A percentile compares a stretch with the other conserved stretches of the same genome.
Evolutionary conservation across 1,140 invertebrate species (phyloP).

Genomic region (Colletes latitarsis): DNA sequence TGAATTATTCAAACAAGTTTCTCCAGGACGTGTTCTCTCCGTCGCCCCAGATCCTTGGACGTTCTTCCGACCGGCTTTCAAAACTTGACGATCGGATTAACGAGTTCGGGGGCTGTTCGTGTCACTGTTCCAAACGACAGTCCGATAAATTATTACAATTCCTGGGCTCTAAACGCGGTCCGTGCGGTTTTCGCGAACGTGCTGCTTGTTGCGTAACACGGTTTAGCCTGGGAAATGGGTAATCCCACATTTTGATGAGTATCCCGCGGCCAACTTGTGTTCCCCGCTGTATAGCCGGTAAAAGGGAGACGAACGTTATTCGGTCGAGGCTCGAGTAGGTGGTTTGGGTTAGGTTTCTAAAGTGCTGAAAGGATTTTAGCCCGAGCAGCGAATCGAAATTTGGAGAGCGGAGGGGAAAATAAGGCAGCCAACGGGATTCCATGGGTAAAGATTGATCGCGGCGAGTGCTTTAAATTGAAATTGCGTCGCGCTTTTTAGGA

Average conservation of each 20-base stretch:
- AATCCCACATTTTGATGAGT: not conserved
- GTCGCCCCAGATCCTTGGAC: not conserved
- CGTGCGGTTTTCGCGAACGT: not conserved
- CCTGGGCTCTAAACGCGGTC: not conserved
- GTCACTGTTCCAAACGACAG: not conserved
- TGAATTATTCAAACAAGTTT: conserved; percentile 35
- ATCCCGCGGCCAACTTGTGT: not conserved
- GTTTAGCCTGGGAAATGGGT: not conserved
- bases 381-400: too few species aligned
- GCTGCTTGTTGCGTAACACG: not conserved
- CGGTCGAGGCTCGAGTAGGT: too few species aligned
- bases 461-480: too few species aligned
- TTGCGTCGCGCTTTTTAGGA: too few species aligned
- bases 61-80: not conserved
- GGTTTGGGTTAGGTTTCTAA: too few species aligned
- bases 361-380: too few species aligned
- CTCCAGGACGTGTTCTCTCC: not conserved
- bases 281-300: too few species aligned
- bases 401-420: too few species aligned
- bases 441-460: too few species aligned
- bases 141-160: conserved; percentile 39
- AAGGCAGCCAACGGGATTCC: too few species aligned
- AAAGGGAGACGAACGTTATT: not conserved
- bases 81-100: conserved; percentile 16
- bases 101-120: not conserved